Base-by-base conservation (phyloP, 35 echinoderm and acorn worm genomes). In the Anneissia japonica region DNA sequence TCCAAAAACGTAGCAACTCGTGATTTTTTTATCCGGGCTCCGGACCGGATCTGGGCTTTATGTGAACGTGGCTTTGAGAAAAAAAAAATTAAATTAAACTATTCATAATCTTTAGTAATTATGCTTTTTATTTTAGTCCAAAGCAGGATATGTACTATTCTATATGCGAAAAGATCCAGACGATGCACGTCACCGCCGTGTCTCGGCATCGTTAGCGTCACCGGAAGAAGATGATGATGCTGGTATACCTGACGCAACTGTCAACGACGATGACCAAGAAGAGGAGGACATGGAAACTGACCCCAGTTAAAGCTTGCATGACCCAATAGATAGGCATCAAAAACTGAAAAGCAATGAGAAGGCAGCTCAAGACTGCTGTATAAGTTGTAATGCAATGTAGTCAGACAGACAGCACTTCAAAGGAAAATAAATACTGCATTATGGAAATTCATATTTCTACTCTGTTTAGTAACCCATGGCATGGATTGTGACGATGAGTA, bases 121-220 rank as follows among this genome's bases (percentile, higher is more conserved):
- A 79, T 45, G 77, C 39, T 17, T 32, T 78, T 76, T 38, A 16
- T 75, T 10, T 74, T 77, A 97, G 95, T 91, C 95, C 0, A 97
- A 97, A 73, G 95, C 91, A 82, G 95, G 91, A 14, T 97, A 97
- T 82, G 95, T 97, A 1, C 86, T 97, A 32, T 97, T 97, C 86
- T 97, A 97, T 79, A 84, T 97, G 43, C 88, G 91, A 0, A 89
- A 93, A 80, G 95, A 93, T 40, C n/a, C n/a, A 30, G 79, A 81
- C 6, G 36, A 40, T 81, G 79, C 51, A 12, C 51, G 51, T 2
- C 51, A 64, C 19, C 51, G 51, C 6, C 51, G 51, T 19, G 51
- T 64, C 21, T 64, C 51, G 10, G 51, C 51, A 16, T 64, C 51
- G 26, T 23, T 64, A 64, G 51, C 51, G 2, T 64, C 51, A 64